phyloP scores from a whole-genome alignment of 2,113 vertebrate species.

The Oreochromis tanganicae region DNA sequence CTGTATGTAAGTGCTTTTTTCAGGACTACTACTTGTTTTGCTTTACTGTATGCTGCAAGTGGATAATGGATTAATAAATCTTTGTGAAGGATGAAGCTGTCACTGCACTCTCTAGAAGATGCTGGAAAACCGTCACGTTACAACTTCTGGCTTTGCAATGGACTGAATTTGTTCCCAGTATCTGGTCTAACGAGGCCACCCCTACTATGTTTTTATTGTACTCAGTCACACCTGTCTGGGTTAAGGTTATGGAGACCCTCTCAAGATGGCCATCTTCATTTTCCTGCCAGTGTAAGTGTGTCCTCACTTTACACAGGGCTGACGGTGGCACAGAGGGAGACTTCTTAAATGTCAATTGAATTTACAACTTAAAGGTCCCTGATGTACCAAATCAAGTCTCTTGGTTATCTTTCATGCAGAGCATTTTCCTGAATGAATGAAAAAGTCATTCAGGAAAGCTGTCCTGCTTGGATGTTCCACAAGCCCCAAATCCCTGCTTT shows the following conservation, averaged over 20 bases:
- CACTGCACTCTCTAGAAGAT: not conserved
- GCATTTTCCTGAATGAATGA: not conserved
- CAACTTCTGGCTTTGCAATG: accelerated
- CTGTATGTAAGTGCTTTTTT: not conserved
- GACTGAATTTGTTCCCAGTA: not conserved
- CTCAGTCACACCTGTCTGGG: not conserved
- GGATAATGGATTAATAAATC: not conserved
- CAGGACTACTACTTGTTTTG: not conserved
- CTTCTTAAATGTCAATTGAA: not conserved
- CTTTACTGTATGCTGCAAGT: not conserved
- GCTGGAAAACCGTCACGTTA: not conserved
- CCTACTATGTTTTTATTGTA: not conserved
- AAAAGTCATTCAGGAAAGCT: not conserved
- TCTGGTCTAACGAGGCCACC: not conserved
- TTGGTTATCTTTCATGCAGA: not conserved
- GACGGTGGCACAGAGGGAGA: not conserved
- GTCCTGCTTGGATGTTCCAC: not conserved
- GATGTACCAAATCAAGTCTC: not conserved
- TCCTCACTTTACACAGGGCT: not conserved
- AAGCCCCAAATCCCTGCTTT: not conserved
- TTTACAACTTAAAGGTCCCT: not conserved
- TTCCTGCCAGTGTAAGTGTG: not conserved
- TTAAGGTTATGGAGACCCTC: not conserved
- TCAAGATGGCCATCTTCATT: not conserved
- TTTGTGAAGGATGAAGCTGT: not conserved